These are phyloP conservation scores for Morelia viridis DNA, from an alignment of 2,797 vertebrate species.

Conservation along the genomic window DNA sequence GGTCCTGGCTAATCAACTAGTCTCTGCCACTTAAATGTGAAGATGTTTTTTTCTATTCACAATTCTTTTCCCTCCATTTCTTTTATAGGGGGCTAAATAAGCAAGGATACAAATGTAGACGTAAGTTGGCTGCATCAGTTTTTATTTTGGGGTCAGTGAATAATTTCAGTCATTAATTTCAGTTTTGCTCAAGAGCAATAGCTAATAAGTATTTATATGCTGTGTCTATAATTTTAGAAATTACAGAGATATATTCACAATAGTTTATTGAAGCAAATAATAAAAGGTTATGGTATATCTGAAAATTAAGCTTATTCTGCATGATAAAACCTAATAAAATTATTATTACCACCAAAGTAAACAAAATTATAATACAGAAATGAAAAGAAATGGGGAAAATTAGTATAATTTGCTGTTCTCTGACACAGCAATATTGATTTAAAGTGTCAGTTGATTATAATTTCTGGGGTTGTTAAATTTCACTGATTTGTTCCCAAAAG, in stretches of 20 bases:
- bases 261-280: neutral
- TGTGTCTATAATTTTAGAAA: neutral
- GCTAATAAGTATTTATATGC: neutral
- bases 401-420: neutral
- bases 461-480: neutral
- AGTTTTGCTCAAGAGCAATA: neutral
- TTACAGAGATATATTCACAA: neutral
- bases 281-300: neutral
- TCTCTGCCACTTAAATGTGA: neutral
- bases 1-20: neutral
- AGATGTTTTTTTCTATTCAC: neutral
- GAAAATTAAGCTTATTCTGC: neutral
- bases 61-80: conserved; percentile 42
- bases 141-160: neutral
- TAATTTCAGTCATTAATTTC: neutral
- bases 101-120: conserved; percentile 97
- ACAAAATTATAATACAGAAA: neutral
- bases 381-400: neutral
- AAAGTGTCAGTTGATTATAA: neutral
- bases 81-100: conserved; percentile 94
- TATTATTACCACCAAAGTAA: neutral
- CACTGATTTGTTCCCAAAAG: neutral
- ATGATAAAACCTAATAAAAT: neutral
- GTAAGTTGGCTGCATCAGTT: conserved; percentile 77
- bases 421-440: neutral